Percentiles rank a stretch among this genome's conserved stretches.
Conservation (phyloP, 2,797 vertebrate genomes). For the Allobates femoralis region DNA sequence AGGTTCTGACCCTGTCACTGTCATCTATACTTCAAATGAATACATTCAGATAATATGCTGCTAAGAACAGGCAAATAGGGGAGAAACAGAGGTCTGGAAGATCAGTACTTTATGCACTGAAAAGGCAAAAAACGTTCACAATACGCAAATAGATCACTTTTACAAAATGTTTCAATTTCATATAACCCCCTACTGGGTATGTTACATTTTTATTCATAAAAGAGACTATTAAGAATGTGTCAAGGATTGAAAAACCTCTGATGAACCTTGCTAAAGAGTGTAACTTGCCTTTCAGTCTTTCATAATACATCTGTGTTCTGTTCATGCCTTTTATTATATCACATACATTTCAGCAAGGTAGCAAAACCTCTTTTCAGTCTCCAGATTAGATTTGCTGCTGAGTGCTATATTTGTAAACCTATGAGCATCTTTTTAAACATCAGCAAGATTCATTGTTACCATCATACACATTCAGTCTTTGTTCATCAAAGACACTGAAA, state of each 20-base stretch:
- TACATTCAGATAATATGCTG: too few relatives aligned
- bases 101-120: too few relatives aligned
- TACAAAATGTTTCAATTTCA: not conserved
- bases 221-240: not conserved
- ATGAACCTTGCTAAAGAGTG: not conserved
- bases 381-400: constrained; percentile 5
- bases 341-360: not conserved
- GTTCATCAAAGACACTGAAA: constrained; percentile 24
- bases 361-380: not conserved
- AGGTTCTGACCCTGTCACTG: too few relatives aligned
- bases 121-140: too few relatives aligned
- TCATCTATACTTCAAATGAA: too few relatives aligned
- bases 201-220: not conserved
- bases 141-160: not conserved
- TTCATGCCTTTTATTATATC: constrained; percentile 5
- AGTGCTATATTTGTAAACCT: not conserved
- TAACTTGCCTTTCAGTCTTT: constrained; percentile 9
- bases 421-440: constrained; percentile 29
- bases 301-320: constrained; percentile 1
- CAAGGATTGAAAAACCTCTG: not conserved
- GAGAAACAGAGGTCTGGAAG: too few relatives aligned
- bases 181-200: not conserved
- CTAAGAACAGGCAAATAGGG: too few relatives aligned
- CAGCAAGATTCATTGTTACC: constrained; percentile 5
- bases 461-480: constrained; percentile 9